phyloP scores from a whole-genome alignment of 2,113 vertebrate genomes.

The Cyprinus carpio region DNA sequence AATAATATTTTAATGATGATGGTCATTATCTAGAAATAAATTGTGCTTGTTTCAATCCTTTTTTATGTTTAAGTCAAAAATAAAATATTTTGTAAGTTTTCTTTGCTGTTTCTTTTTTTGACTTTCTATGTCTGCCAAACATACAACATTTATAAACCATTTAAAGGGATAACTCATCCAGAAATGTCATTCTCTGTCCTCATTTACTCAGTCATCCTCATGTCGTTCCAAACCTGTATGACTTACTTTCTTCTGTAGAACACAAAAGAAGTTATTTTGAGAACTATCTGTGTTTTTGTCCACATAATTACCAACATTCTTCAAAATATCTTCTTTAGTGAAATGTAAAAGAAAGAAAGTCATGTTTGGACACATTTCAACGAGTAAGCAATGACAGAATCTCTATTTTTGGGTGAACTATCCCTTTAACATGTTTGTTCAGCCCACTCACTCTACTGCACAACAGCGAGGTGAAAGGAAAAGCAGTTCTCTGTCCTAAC shows the following conservation, averaged over 20 bases:
- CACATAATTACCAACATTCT: too few species aligned
- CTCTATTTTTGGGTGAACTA: neutral
- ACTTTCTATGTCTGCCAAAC: neutral
- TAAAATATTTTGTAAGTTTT: slow-evolving; percentile 72
- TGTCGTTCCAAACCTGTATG: neutral
- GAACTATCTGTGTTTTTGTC: neutral
- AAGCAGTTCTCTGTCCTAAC: neutral
- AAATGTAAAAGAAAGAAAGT: neutral
- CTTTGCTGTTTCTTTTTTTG: slow-evolving; percentile 57
- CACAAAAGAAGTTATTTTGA: neutral
- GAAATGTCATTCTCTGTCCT: neutral
- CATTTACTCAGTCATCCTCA: neutral
- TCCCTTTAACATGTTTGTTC: neutral
- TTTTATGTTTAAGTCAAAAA: slow-evolving; percentile 64
- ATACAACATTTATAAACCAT: neutral
- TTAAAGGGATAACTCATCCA: neutral
- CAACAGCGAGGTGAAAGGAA: neutral
- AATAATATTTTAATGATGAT: slow-evolving; percentile 70
- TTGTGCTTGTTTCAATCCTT: slow-evolving; percentile 65
- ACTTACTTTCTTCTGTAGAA: neutral
- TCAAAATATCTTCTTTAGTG: too few species aligned
- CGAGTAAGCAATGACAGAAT: neutral
- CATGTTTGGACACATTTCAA: neutral
- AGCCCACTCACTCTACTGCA: neutral
- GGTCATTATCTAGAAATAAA: slow-evolving; percentile 61